Base-by-base conservation (phyloP, 2,113 vertebrate species). In the Siphamia tubifer region DNA sequence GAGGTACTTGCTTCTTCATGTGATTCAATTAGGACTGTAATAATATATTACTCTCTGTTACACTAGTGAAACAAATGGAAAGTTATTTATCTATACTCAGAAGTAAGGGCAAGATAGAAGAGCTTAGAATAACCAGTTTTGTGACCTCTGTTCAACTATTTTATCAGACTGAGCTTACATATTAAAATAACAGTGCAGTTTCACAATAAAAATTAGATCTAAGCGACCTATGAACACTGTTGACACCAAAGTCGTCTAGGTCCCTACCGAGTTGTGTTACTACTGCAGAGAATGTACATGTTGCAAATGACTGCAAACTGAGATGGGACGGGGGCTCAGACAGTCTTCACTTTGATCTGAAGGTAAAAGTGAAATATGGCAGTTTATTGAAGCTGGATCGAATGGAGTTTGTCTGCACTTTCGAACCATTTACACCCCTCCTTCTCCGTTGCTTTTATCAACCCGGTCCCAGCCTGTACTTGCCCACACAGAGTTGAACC, bases 311-410 rank as follows among this genome's bases (percentile, higher is more conserved):
- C 70, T 84, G 69, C 73, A 86, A 81, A 66, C 74, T 72, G 77
- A 81, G 79, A 86, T 75, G 79, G 54, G 52, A 66, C 66, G 0
- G 16, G 71, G 71, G 81, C 75, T 83, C 77, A 87, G 85, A 85
- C 70, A 71, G 82, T 72, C 82, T 78, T 54, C 4, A 16, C 86
- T 88, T 88, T 90, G 85, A 88, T 79, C 83, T 83, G 34, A 79
- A 77, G 69, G 78, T 74, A 63, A 61, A 60, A 61, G 58, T 34
- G 3, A 82, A 79, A 75, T 73, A 81, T 53, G 49, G 66, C 77
- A 25, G 65, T 86, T 88, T 87, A 83, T 88, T 87, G 86, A 80
- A 90, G 69, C 75, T 84, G 86, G 86, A 86, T 83, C 25, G 51
- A 80, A 81, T 69, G 38, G 66, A 77, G 85, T 83, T 86, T 82